phyloP scores from a whole-genome alignment of 2,888 invertebrate species.

The Leptopilina drosophilae region DNA sequence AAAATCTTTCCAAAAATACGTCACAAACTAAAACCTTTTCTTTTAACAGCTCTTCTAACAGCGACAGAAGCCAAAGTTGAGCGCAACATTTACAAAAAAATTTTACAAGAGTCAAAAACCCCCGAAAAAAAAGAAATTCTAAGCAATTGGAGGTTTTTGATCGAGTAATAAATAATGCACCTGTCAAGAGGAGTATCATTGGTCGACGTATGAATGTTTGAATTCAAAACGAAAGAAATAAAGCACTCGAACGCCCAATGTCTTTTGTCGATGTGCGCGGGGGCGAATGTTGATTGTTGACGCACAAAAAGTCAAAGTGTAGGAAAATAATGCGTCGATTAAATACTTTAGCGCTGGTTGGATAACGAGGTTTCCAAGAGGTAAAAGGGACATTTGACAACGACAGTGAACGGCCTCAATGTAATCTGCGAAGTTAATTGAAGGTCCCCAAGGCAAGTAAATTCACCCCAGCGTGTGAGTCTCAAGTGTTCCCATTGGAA shows the following conservation, averaged over 20 bases:
- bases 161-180: neutral
- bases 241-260: neutral
- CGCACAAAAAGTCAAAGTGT: conserved; percentile 30
- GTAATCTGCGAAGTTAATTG: conserved; percentile 74
- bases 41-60: neutral
- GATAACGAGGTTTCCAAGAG: conserved; percentile 3
- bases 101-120: neutral
- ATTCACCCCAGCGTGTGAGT: conserved; percentile 47
- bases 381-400: conserved; percentile 24
- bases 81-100: neutral
- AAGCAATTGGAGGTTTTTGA: conserved; percentile 8
- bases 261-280: conserved; percentile 16
- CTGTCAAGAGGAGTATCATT: conserved; percentile 8
- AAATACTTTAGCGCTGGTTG: conserved; percentile 38
- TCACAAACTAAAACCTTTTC: too few species aligned
- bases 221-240: neutral
- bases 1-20: too few species aligned
- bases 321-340: conserved; percentile 39
- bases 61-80: conserved; percentile 21
- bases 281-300: conserved; percentile 17
- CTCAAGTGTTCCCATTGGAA: conserved; percentile 65
- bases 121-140: neutral
- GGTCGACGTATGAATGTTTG: neutral
- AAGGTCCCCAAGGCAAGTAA: conserved; percentile 60
- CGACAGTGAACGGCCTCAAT: conserved; percentile 55